phyloP scores from a whole-genome alignment of 2,888 invertebrate species.

The Trilocha varians region DNA sequence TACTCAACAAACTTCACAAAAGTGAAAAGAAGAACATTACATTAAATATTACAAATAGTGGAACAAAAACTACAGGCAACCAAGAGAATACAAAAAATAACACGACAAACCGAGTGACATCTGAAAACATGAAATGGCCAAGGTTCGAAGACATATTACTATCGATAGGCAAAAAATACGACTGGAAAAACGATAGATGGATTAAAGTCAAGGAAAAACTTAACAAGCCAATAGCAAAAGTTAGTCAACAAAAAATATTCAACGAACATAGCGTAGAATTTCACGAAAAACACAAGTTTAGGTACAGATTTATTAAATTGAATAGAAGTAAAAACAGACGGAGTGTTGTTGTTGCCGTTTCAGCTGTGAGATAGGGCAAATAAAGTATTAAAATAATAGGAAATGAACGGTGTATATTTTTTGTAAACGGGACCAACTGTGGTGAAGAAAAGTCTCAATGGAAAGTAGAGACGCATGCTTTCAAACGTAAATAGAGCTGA shows the following conservation, averaged over 20 bases:
- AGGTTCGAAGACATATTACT: slow-evolving; percentile 57
- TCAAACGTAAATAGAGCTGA: no score
- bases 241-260: slow-evolving; percentile 13
- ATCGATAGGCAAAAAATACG: slow-evolving; percentile 55
- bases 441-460: no score
- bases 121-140: slow-evolving; percentile 36
- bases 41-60: slow-evolving; percentile 14
- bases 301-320: slow-evolving; percentile 55
- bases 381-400: slow-evolving; percentile 4
- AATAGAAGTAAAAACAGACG: slow-evolving; percentile 57
- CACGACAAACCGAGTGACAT: slow-evolving; percentile 2
- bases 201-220: slow-evolving; percentile 55
- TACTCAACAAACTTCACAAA: slow-evolving; percentile 17
- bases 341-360: slow-evolving; percentile 60
- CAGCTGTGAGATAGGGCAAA: slow-evolving; percentile 56
- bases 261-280: slow-evolving; percentile 29
- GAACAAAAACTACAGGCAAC: slow-evolving; percentile 6
- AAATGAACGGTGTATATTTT: slow-evolving; percentile 31
- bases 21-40: slow-evolving; percentile 17
- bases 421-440: slow-evolving; percentile 54
- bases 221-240: slow-evolving; percentile 16
- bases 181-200: slow-evolving; percentile 67
- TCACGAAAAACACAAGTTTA: slow-evolving; percentile 56
- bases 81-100: neutral
- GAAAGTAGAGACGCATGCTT: no score